Conservation (phyloP, 2,888 invertebrate genomes). For the Heteromurus nitidus region DNA sequence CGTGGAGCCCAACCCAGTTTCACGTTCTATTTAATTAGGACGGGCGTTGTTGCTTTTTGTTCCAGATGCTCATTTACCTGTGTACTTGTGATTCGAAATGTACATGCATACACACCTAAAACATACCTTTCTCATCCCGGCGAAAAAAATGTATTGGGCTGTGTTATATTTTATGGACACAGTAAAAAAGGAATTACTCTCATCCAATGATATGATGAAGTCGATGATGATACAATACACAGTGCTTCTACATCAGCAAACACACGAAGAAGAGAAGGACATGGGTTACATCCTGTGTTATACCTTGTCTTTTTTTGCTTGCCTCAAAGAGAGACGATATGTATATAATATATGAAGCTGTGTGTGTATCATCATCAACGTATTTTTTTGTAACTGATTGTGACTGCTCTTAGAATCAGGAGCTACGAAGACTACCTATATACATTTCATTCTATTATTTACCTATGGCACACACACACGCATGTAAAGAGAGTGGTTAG, state of each 20-base stretch:
- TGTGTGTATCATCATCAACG: background rate
- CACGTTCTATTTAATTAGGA: constrained; percentile 68
- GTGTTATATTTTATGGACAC: too few relatives aligned
- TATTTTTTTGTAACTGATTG: constrained; percentile 4
- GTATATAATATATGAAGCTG: too few relatives aligned
- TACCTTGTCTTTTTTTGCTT: constrained; percentile 18
- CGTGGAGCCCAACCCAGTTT: constrained; percentile 66
- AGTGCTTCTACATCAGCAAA: background rate
- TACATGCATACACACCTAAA: background rate
- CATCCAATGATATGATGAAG: too few relatives aligned
- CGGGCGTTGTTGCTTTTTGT: constrained; percentile 68
- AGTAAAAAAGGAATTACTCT: too few relatives aligned
- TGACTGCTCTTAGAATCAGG: constrained; percentile 22
- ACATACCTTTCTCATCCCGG: too few relatives aligned
- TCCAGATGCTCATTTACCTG: constrained; percentile 66
- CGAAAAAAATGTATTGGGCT: too few relatives aligned
- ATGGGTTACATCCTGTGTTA: constrained; percentile 38
- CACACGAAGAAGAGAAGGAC: constrained; percentile 1
- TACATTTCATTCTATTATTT: too few relatives aligned
- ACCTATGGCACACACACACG: too few relatives aligned
- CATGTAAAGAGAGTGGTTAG: too few relatives aligned
- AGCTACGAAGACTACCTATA: background rate
- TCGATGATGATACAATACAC: background rate
- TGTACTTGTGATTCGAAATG: constrained; percentile 5
- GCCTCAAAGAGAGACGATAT: too few relatives aligned